phyloP scores from a whole-genome alignment of 2,888 invertebrate species.

The Colostygia pectinataria region DNA sequence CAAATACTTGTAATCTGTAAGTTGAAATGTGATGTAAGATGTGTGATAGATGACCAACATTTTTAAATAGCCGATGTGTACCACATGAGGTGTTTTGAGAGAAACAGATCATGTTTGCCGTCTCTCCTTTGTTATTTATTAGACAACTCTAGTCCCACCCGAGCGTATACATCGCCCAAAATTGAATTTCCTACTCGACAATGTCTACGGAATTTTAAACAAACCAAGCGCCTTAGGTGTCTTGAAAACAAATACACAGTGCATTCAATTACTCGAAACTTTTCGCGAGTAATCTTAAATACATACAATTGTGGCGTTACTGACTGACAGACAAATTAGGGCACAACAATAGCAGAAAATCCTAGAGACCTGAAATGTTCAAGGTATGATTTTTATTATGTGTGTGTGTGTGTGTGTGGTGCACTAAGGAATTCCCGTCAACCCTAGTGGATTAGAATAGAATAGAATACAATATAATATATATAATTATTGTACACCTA shows the following conservation, averaged over 20 bases:
- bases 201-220: slow-evolving; percentile 40
- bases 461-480: too few species aligned
- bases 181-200: slow-evolving; percentile 48
- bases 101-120: not conserved
- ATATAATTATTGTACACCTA: too few species aligned
- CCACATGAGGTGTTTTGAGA: not conserved
- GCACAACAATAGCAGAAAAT: slow-evolving; percentile 1
- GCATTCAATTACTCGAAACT: slow-evolving; percentile 29
- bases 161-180: slow-evolving; percentile 40
- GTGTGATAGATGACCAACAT: too few species aligned
- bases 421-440: too few species aligned
- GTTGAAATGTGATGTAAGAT: too few species aligned
- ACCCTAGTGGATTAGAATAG: too few species aligned
- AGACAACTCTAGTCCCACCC: slow-evolving; percentile 26
- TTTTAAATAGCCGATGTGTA: too few species aligned
- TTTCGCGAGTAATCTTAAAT: slow-evolving; percentile 6
- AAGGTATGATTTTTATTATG: too few species aligned
- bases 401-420: too few species aligned
- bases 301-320: too few species aligned
- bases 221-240: slow-evolving; percentile 36
- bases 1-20: too few species aligned
- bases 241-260: slow-evolving; percentile 36
- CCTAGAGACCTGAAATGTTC: not conserved
- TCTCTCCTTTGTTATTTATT: not conserved
- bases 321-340: too few species aligned